Percentiles rank a stretch among this genome's conserved stretches.
These are phyloP conservation scores for Sternarchorhynchus goeldii DNA, from an alignment of 2,797 vertebrate species.

Conservation along the genomic window DNA sequence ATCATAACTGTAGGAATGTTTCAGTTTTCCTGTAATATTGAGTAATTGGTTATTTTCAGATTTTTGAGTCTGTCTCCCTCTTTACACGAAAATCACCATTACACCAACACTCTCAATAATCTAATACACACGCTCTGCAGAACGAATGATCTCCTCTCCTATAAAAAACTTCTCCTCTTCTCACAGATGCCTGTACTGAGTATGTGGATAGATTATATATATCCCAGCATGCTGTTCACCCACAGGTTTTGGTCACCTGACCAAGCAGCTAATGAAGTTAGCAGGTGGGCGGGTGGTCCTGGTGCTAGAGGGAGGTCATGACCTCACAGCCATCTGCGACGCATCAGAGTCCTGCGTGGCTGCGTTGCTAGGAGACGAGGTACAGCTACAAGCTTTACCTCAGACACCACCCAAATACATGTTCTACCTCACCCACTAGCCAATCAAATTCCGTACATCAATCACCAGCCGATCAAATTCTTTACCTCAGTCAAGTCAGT, in stretches of 20 bases:
- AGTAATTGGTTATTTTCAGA: not conserved
- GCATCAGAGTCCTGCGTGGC: slow-evolving; percentile 92
- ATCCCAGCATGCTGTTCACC: slow-evolving; percentile 29
- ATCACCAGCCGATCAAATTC: slow-evolving; percentile 43
- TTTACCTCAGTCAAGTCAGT: not conserved
- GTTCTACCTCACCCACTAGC: slow-evolving; percentile 72
- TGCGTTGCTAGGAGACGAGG: slow-evolving; percentile 88
- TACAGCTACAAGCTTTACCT: slow-evolving; percentile 56
- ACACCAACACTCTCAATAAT: not conserved
- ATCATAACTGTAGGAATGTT: not conserved
- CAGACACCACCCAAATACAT: slow-evolving; percentile 71
- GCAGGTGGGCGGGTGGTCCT: slow-evolving; percentile 90
- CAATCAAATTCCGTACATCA: slow-evolving; percentile 84
- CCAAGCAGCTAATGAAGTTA: slow-evolving; percentile 91
- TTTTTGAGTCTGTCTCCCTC: slow-evolving; percentile 28
- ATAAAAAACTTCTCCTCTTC: not conserved
- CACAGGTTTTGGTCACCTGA: slow-evolving; percentile 91
- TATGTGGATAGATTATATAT: slow-evolving; percentile 16
- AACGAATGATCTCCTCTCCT: not conserved
- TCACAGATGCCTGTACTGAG: not conserved
- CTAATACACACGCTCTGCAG: too few relatives aligned
- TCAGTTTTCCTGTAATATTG: not conserved
- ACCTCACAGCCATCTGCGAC: slow-evolving; percentile 91
- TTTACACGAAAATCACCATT: not conserved
- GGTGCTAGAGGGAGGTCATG: slow-evolving; percentile 92